phyloP scores from a whole-genome alignment of 2,888 invertebrate genomes.

The Thereva unica region DNA sequence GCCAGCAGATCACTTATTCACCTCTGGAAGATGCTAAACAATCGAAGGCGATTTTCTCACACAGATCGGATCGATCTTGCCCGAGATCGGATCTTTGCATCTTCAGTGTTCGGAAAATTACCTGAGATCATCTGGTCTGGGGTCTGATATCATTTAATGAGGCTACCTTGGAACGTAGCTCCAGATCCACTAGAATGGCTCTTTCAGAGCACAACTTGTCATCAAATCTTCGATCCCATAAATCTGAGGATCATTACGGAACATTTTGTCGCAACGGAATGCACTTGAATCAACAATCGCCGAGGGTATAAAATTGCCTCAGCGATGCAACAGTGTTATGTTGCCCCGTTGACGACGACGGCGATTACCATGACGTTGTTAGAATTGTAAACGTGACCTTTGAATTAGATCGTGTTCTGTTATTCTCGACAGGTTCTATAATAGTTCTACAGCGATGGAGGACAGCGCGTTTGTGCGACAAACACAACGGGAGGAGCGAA shows the following conservation, averaged over 20 bases:
- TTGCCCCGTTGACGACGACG: neutral
- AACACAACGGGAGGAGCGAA: no score
- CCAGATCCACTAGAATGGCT: neutral
- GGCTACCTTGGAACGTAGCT: neutral
- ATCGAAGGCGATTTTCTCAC: no score
- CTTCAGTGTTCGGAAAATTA: neutral
- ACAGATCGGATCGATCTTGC: no score
- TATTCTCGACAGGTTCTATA: neutral
- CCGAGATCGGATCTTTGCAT: no score
- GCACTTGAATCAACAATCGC: neutral
- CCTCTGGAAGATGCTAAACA: neutral
- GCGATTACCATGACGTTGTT: neutral
- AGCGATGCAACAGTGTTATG: neutral
- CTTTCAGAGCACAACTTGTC: neutral
- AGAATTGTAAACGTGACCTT: conserved; percentile 8
- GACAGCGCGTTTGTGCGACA: no score
- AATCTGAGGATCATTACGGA: conserved; percentile 10
- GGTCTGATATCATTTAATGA: neutral
- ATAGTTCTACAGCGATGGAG: neutral
- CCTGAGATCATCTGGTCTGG: neutral
- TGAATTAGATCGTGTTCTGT: neutral
- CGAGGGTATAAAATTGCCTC: no score
- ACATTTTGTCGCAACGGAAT: conserved; percentile 2
- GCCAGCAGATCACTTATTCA: neutral
- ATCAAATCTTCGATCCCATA: conserved; percentile 6